phyloP scores from a whole-genome alignment of 2,797 vertebrate species.

The Arremon brunneinucha region DNA sequence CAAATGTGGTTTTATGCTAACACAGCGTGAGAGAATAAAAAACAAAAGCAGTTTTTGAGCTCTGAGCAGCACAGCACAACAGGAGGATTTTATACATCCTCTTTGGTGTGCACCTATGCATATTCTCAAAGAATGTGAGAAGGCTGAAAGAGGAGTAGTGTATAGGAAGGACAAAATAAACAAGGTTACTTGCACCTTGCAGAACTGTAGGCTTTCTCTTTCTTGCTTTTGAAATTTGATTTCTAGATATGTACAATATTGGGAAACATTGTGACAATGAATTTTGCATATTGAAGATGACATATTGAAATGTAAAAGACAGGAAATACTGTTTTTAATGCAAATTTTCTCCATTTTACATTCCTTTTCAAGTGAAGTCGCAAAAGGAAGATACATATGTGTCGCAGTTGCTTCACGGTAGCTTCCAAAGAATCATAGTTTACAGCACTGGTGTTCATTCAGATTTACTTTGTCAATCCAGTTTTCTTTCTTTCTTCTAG shows the following conservation, averaged over 20 bases:
- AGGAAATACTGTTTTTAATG: background rate
- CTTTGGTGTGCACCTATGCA: background rate
- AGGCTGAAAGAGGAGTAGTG: background rate
- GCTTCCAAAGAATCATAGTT: background rate
- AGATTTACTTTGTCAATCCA: background rate
- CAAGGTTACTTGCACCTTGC: background rate
- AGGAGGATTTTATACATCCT: background rate
- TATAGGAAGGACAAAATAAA: background rate
- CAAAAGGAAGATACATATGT: accelerated
- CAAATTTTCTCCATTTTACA: background rate
- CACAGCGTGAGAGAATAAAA: background rate
- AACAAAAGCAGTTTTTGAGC: background rate
- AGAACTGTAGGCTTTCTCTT: background rate
- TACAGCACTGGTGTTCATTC: background rate
- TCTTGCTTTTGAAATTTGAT: background rate
- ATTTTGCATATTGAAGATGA: background rate
- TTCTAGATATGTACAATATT: background rate
- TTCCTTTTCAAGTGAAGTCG: background rate
- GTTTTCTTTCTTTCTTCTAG: background rate
- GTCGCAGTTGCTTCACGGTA: background rate
- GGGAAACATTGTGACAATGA: background rate
- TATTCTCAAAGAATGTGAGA: background rate
- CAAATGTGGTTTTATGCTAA: background rate
- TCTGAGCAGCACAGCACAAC: background rate
- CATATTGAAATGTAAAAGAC: background rate